These are phyloP conservation scores for Drosophila lacteicornis DNA, from an alignment of 1,140 invertebrate genomes.

Conservation along the genomic window DNA sequence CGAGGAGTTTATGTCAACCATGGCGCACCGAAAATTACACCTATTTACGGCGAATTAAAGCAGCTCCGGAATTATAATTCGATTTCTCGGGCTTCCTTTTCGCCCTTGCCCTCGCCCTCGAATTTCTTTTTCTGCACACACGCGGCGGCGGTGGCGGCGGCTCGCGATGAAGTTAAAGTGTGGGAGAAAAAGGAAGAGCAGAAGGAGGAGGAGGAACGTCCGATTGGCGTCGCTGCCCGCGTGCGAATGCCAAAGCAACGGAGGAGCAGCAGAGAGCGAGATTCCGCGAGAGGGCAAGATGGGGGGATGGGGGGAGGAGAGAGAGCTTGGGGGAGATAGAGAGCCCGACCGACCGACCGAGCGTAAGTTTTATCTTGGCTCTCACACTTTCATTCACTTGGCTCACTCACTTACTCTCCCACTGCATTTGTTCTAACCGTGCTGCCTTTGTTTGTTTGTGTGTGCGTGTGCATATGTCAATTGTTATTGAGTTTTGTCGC, in stretches of 20 bases:
- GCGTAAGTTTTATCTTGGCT: constrained; percentile 32
- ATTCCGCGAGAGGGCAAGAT: constrained; percentile 7
- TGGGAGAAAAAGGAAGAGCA: constrained; percentile 7
- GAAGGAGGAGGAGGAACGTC: constrained; percentile 31
- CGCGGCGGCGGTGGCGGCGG: constrained; percentile 9
- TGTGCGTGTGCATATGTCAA: constrained; percentile 35
- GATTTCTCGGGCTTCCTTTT: constrained; percentile 14
- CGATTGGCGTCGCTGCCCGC: constrained; percentile 38
- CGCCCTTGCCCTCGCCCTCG: not conserved
- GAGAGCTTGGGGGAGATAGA: not conserved
- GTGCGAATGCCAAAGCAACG: constrained; percentile 33
- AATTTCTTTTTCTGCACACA: constrained; percentile 13
- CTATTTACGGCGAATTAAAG: constrained; percentile 6
- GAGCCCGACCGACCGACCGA: not conserved
- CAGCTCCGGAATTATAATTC: constrained; percentile 12
- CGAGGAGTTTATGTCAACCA: constrained; percentile 34
- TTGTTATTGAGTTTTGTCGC: constrained; percentile 53
- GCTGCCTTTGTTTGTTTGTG: constrained; percentile 3
- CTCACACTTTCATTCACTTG: constrained; percentile 22
- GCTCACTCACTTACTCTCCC: constrained; percentile 31
- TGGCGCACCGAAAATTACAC: constrained; percentile 17
- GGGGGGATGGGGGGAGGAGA: not conserved
- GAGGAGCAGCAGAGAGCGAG: constrained; percentile 22
- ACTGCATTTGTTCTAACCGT: constrained; percentile 37
- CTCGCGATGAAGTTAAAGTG: constrained; percentile 3